Evolutionary conservation across 2,888 invertebrate genomes (phyloP).

Genomic region (Dascillus cervinus): DNA sequence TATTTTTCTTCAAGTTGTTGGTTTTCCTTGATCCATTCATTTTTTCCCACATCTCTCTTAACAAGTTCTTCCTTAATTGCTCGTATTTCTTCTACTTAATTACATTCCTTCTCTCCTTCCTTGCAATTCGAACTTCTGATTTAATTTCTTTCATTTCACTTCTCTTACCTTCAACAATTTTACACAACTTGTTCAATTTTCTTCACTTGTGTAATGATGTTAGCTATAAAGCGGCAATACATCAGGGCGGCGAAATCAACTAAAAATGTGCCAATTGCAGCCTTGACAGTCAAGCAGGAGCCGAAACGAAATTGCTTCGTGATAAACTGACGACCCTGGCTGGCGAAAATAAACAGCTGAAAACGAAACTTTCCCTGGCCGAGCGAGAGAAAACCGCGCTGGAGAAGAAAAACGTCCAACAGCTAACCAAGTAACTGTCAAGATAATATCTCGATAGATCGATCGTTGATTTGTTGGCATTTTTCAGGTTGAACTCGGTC

Average conservation of each 20-base stretch:
- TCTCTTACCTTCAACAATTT: too few relatives aligned
- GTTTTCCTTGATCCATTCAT: too few relatives aligned
- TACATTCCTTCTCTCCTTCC: too few relatives aligned
- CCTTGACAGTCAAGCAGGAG: conserved; percentile 34
- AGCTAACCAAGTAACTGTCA: conserved; percentile 49
- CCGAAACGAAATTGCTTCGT: conserved; percentile 37
- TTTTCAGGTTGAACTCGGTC: conserved; percentile 47
- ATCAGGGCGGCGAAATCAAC: neutral
- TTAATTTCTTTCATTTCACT: too few relatives aligned
- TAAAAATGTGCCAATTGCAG: conserved; percentile 18
- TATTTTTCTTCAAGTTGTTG: too few relatives aligned
- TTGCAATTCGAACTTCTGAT: too few relatives aligned
- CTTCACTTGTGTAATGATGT: too few relatives aligned
- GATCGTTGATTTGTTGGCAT: conserved; percentile 36
- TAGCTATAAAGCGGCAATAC: neutral
- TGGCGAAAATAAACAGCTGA: conserved; percentile 45
- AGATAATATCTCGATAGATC: neutral
- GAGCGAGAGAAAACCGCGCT: conserved; percentile 58
- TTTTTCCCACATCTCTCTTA: too few relatives aligned
- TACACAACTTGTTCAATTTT: too few relatives aligned
- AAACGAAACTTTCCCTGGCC: conserved; percentile 46
- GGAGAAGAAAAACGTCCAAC: conserved; percentile 63
- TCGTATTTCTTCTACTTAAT: too few relatives aligned
- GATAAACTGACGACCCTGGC: conserved; percentile 42
- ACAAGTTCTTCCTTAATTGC: too few relatives aligned